Percentiles rank a stretch among this genome's conserved stretches.
phyloP scores from a whole-genome alignment of 2,113 vertebrate genomes.

The Ptyas mucosa region DNA sequence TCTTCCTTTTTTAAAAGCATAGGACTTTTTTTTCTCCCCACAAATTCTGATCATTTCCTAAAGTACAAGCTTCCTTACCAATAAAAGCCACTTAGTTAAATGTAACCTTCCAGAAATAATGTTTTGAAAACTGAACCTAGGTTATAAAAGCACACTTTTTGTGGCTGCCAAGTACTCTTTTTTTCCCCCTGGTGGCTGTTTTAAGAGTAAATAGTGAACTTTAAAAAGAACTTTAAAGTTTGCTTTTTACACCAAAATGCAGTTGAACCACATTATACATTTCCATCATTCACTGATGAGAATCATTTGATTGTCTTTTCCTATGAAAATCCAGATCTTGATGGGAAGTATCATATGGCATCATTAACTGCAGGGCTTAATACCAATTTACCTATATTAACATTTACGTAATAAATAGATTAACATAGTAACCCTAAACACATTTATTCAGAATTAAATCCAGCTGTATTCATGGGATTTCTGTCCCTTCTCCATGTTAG shows the following conservation, averaged over 20 bases:
- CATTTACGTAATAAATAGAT: not conserved
- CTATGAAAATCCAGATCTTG: not conserved
- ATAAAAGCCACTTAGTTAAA: constrained; percentile 52
- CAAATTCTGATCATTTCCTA: constrained; percentile 63
- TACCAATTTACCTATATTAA: not conserved
- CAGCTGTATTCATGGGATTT: not conserved
- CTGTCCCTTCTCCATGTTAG: not conserved
- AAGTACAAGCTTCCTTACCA: constrained; percentile 57
- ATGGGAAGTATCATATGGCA: not conserved
- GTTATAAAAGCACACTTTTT: constrained; percentile 60
- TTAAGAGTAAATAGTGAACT: constrained; percentile 42
- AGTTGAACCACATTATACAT: constrained; percentile 34
- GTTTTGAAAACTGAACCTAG: constrained; percentile 61
- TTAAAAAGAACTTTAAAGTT: constrained; percentile 27
- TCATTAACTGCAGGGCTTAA: not conserved
- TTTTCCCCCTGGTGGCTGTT: constrained; percentile 49
- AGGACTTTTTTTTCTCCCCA: constrained; percentile 36
- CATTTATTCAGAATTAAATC: not conserved
- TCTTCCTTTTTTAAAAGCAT: constrained; percentile 28
- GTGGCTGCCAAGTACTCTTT: constrained; percentile 56
- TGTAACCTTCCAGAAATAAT: constrained; percentile 65
- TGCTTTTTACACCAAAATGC: constrained; percentile 7
- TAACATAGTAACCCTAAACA: not conserved
- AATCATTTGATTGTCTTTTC: constrained; percentile 22
- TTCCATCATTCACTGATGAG: constrained; percentile 23